phyloP scores from a whole-genome alignment of 2,888 invertebrate species.

The Pemphredon lugubris region DNA sequence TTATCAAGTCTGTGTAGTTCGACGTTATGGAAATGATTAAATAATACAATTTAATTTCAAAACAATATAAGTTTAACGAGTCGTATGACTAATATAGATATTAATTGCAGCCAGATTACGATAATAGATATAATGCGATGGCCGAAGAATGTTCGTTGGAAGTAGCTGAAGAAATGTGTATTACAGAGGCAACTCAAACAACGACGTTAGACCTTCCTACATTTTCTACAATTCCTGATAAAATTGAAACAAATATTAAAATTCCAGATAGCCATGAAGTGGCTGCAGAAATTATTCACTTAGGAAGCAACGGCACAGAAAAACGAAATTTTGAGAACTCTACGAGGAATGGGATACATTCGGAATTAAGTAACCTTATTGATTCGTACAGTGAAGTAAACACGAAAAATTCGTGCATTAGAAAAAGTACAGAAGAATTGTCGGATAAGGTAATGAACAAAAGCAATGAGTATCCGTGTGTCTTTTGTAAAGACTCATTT shows the following conservation, averaged over 20 bases:
- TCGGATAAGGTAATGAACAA: constrained; percentile 9
- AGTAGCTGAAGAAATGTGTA: constrained; percentile 55
- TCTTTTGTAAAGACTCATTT: constrained; percentile 44
- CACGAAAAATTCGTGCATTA: constrained; percentile 10
- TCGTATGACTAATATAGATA: too few species aligned
- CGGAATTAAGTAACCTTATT: constrained; percentile 56
- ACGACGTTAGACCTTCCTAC: constrained; percentile 25
- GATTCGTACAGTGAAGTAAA: constrained; percentile 28
- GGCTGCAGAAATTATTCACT: constrained; percentile 19
- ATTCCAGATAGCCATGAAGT: constrained; percentile 18
- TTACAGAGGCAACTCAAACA: constrained; percentile 23
- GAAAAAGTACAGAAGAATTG: neutral
- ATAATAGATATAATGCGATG: constrained; percentile 60
- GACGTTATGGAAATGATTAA: neutral
- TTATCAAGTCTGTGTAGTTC: constrained; percentile 7
- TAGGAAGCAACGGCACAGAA: constrained; percentile 6
- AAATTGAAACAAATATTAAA: constrained; percentile 31
- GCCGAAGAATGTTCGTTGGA: constrained; percentile 55
- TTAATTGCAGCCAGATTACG: constrained; percentile 63
- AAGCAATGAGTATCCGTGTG: constrained; percentile 36
- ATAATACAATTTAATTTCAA: neutral
- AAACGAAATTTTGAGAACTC: constrained; percentile 19
- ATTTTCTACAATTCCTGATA: too few species aligned
- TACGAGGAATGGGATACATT: constrained; percentile 38
- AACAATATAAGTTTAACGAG: too few species aligned